Evolutionary conservation across 2,888 invertebrate genomes (phyloP).

Genomic region (Psylliodes chrysocephalus): DNA sequence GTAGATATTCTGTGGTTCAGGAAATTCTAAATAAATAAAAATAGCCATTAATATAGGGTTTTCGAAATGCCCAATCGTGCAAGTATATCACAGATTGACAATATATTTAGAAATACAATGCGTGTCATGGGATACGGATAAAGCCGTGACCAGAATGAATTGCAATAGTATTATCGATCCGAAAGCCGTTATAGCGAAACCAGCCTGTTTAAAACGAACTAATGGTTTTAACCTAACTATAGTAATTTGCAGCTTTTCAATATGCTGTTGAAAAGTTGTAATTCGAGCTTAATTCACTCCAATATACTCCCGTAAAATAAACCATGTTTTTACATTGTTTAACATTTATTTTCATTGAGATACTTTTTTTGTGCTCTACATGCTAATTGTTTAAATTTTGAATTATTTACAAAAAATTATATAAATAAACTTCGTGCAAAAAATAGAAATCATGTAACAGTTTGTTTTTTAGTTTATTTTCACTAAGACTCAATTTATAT

Average conservation of each 20-base stretch:
- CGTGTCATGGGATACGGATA: conserved; percentile 60
- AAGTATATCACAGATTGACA: conserved; percentile 58
- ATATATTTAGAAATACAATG: conserved; percentile 61
- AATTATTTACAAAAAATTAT: no score
- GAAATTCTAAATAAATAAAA: conserved; percentile 3
- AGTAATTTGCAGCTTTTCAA: conserved; percentile 53
- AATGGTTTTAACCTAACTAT: conserved; percentile 59
- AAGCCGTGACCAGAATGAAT: conserved; percentile 61
- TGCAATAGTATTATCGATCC: conserved; percentile 58
- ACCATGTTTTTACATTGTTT: no score
- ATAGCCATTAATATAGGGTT: conserved; percentile 38
- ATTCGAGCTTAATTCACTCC: conserved; percentile 33
- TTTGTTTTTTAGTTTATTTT: no score
- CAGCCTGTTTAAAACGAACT: conserved; percentile 57
- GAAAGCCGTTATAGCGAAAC: conserved; percentile 57
- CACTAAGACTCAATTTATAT: no score
- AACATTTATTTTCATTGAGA: no score
- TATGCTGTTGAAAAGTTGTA: conserved; percentile 49
- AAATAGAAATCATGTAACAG: no score
- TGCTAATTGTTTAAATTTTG: no score
- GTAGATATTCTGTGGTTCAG: no score
- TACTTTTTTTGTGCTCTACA: no score
- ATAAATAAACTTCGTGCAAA: no score
- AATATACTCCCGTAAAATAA: no score
- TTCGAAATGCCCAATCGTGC: conserved; percentile 54